Evolutionary conservation across 2,113 vertebrate genomes (phyloP).

Genomic region (Lophotis ruficrista): DNA sequence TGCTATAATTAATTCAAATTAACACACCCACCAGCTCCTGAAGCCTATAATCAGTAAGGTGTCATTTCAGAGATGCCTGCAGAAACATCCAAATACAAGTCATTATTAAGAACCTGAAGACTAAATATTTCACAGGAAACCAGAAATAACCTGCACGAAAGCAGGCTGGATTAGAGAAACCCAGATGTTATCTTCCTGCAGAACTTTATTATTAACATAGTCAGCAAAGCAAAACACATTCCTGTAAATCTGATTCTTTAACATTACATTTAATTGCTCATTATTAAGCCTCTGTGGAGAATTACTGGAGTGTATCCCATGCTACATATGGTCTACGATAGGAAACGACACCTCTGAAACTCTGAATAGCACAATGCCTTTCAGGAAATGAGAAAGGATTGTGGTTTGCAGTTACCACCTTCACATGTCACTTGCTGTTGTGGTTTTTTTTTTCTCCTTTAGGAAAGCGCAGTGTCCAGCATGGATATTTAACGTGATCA

Average conservation of each 20-base stretch:
- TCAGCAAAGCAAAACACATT: background rate
- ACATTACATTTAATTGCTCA: background rate
- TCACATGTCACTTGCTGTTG: background rate
- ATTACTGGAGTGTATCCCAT: background rate
- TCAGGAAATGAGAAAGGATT: slow-evolving; percentile 1
- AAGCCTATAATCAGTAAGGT: background rate
- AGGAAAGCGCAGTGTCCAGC: background rate
- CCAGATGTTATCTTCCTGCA: background rate
- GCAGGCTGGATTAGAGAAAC: background rate
- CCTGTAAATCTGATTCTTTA: background rate
- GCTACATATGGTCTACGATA: background rate
- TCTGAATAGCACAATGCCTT: background rate
- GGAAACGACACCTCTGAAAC: background rate
- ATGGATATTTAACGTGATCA: background rate
- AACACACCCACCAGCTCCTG: background rate
- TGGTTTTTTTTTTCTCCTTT: background rate
- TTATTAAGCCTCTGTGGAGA: background rate
- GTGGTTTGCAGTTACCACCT: background rate
- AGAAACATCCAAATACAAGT: slow-evolving; percentile 1
- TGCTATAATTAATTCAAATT: slow-evolving; percentile 53
- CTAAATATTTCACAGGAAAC: background rate
- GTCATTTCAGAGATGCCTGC: background rate
- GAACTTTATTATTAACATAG: background rate
- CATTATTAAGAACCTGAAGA: background rate
- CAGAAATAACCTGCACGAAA: background rate